Base-by-base conservation (phyloP, 2,113 vertebrate genomes). In the Struthio camelus region DNA sequence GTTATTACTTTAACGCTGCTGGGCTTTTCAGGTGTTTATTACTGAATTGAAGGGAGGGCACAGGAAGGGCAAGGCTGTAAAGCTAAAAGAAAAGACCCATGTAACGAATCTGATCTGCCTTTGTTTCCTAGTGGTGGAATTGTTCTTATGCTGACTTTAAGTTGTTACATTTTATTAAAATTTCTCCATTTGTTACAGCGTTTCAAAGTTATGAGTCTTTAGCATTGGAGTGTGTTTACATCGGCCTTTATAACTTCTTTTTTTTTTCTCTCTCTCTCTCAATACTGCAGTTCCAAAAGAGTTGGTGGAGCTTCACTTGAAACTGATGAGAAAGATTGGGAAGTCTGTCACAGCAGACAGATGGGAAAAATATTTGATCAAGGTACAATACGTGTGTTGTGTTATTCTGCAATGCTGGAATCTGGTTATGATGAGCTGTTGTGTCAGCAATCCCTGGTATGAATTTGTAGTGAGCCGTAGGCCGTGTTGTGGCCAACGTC, bases 281-380 rank as follows among this genome's bases (percentile, higher is more conserved):
- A 24, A 91, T 65, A 5, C 79, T 97, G 76, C 97, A 99, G 99
- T 99, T 97, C 98, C 99, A n/a, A 99, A 99, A 97, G 99, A 99
- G 72, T 97, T 99, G 82, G 98, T 99, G 96, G 99, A 99, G 92
- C 99, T 99, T 87, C 99, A 99, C 71, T 98, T 99, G 97, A 99
- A 99, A 98, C 97, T 99, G 94, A 99, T 99, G 97, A 98, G 99
- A 94, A 99, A 99, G 96, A 98, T 99, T 94, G 99, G 99, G 36
- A 99, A 99, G 97, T 99, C 99, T 40, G 99, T 99, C 92, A 98
- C 99, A 3, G 98, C 99, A 69, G 99, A 99, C 87, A 99, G 99
- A 98, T 99, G 99, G 99, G 99, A 99, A 97, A 99, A 99, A 97
- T 99, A 99, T 97, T 98, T 99, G 93, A 98, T 99, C 84, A 99